Evolutionary conservation across 2,888 invertebrate species (phyloP), one percentile per base, ranked within the genome.

Genomic region (Abrostola tripartita): DNA sequence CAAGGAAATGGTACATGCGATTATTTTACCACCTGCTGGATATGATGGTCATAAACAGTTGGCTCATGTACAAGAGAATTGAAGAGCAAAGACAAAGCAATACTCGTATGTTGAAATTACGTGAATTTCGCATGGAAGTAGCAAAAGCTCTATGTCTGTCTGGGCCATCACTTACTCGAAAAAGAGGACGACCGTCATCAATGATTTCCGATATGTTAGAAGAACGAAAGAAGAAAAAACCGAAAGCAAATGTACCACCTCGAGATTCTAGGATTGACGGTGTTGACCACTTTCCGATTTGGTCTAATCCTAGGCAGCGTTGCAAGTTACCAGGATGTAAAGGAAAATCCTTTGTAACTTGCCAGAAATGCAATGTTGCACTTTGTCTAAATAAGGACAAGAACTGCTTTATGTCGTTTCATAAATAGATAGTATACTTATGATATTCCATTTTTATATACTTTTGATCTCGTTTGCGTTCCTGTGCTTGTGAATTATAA

Each of bases 11-110:
- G 54, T 41, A 35, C 37, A 41, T 40, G 1, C 40, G 61, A 40
- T 36, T 61, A 0, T 61, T 61, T 8, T 54, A 61, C 4, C 61
- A 61, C 14, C 5, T 61, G 0, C 37, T 61, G 8, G 51, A 55
- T 42, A 55, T 55, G 42, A 55, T 38, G 44, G 52, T 52, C 0
- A 62, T 61, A 0, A 64, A 64, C 54, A 42, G 54, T 44, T 63
- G 67, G 56, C 53, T 68, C 7, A 38, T 68, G 5, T 63, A 68
- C 60, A 65, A 56, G 52, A 56, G 55, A 65, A 51, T 60, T 47
- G 60, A 55, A 51, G 52, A 54, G 51, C 52, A 44, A 37, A 54
- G 54, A 38, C 52, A 60, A 24, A 60, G 11, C n/a, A 14, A 38
- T 38, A 55, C 37, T 8, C 42, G 10, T 8, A 24, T 51, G 6